Conservation (phyloP, 1,140 invertebrate genomes). For the Andrena cerasifolii region DNA sequence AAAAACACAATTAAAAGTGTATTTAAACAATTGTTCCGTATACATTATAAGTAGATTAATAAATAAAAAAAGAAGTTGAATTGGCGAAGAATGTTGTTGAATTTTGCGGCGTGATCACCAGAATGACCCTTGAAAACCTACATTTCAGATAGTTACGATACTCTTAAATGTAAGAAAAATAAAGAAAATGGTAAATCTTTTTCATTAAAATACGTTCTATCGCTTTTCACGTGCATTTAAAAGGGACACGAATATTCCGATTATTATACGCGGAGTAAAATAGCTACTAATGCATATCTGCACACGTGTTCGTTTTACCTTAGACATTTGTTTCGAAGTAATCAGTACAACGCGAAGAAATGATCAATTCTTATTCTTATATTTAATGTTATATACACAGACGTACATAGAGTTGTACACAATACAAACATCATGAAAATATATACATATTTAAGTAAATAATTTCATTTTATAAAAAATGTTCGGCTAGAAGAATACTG, state of each 20-base stretch:
- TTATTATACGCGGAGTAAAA: not conserved
- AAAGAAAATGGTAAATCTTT: not conserved
- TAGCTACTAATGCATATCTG: constrained; percentile 8
- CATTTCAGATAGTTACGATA: too few relatives aligned
- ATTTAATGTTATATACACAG: constrained; percentile 57
- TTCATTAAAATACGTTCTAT: constrained; percentile 17
- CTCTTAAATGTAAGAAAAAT: constrained; percentile 3
- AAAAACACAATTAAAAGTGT: too few relatives aligned
- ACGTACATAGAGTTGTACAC: constrained; percentile 35
- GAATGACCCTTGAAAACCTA: too few relatives aligned
- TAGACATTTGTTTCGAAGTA: constrained; percentile 2
- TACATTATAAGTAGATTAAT: too few relatives aligned
- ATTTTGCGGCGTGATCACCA: too few relatives aligned
- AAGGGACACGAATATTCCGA: too few relatives aligned
- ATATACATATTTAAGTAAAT: constrained; percentile 37
- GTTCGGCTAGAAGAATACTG: constrained; percentile 22
- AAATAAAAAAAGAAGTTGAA: too few relatives aligned
- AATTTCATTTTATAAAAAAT: constrained; percentile 39
- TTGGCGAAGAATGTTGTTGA: too few relatives aligned
- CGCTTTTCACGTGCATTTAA: not conserved
- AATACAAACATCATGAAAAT: constrained; percentile 46
- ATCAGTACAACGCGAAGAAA: constrained; percentile 18
- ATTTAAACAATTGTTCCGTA: too few relatives aligned
- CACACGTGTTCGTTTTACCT: not conserved
- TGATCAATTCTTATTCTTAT: constrained; percentile 41